Percentiles rank a stretch among this genome's conserved stretches.
Conservation (phyloP, 2,113 vertebrate species). For the Semnornis frantzii region DNA sequence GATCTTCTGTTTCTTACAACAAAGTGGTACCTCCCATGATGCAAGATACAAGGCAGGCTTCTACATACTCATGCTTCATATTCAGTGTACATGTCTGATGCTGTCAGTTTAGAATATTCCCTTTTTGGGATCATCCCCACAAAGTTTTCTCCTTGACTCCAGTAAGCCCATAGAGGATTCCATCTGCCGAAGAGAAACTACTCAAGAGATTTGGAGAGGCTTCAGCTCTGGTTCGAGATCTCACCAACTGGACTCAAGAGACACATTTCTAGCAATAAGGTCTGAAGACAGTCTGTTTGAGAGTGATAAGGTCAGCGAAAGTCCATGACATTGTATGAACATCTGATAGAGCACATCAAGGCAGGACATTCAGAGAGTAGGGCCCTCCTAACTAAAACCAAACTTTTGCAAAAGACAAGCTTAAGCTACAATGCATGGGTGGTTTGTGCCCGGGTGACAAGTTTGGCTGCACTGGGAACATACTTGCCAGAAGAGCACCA, state of each 20-base stretch:
- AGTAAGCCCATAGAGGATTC: background rate
- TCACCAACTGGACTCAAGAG: background rate
- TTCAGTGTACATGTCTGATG: background rate
- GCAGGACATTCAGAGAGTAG: background rate
- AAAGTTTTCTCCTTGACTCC: background rate
- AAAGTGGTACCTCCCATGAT: background rate
- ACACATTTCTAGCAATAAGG: background rate
- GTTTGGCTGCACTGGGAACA: rapidly evolving
- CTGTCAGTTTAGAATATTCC: background rate
- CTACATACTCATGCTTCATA: background rate
- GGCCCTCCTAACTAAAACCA: background rate
- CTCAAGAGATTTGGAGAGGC: background rate
- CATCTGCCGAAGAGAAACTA: background rate
- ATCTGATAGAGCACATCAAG: background rate
- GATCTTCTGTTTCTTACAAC: background rate
- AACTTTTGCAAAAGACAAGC: background rate
- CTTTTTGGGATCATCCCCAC: background rate
- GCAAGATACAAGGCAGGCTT: background rate
- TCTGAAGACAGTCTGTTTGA: background rate
- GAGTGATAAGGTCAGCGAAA: background rate
- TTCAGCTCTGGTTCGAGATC: background rate
- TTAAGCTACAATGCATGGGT: background rate
- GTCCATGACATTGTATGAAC: background rate
- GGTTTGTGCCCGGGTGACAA: background rate
- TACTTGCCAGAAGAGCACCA: rapidly evolving